A percentile compares a stretch with the other conserved stretches of the same genome.
Conservation (phyloP, 2,113 vertebrate genomes). For the Pseudolaguvia tuberculata region DNA sequence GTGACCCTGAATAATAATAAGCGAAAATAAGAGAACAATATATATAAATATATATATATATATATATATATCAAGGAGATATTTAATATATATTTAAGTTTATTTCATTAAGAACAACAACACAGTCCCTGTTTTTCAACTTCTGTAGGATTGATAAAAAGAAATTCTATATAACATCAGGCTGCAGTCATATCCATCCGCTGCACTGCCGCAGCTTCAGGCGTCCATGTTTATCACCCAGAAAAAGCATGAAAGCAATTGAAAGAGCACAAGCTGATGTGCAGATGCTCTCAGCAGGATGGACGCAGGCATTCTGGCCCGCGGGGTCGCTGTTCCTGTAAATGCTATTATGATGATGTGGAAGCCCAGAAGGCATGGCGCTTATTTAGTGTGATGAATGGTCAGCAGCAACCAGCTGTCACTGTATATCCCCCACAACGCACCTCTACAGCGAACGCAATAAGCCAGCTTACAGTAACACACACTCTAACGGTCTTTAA, state of each 20-base stretch:
- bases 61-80: no score
- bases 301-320: conserved; percentile 25
- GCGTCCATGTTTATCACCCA: conserved; percentile 39
- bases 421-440: conserved; percentile 56
- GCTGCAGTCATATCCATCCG: not conserved
- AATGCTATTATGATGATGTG: conserved; percentile 61
- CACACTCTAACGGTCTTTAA: conserved; percentile 21
- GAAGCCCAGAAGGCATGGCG: conserved; percentile 58
- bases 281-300: conserved; percentile 27
- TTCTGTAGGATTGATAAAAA: not conserved
- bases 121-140: not conserved
- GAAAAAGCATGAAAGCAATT: conserved; percentile 29
- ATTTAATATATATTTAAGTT: no score
- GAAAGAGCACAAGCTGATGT: conserved; percentile 32
- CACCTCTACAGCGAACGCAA: conserved; percentile 52
- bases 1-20: no score
- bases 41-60: no score
- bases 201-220: not conserved
- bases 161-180: not conserved
- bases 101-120: not conserved
- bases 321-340: conserved; percentile 39
- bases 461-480: conserved; percentile 51
- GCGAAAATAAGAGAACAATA: no score
- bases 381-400: conserved; percentile 73
- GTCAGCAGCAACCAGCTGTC: conserved; percentile 56